Conservation (phyloP, 2,113 vertebrate species). For the Motacilla alba region DNA sequence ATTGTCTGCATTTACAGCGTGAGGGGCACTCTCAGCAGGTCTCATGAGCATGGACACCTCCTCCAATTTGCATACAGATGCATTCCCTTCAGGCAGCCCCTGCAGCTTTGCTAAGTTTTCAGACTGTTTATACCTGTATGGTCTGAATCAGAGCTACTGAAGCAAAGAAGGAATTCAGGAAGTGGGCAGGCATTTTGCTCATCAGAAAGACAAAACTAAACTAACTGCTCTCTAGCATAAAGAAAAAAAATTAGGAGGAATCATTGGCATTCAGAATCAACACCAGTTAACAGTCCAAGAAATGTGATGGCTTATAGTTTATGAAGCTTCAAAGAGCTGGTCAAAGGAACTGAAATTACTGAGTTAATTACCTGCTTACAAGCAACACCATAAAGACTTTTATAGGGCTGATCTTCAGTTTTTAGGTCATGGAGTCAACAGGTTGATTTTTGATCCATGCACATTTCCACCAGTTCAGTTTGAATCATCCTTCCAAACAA, state of each 20-base stretch:
- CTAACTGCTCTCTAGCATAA: neutral
- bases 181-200: neutral
- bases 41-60: accelerated
- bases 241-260: neutral
- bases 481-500: neutral
- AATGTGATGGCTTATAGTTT: neutral
- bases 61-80: neutral
- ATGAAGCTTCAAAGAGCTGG: neutral
- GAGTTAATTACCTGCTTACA: neutral
- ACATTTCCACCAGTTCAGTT: neutral
- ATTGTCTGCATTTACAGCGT: neutral
- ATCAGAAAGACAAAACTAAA: neutral
- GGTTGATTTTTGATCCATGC: neutral
- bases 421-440: neutral
- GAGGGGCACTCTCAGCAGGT: neutral
- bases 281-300: neutral
- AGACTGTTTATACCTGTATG: neutral
- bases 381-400: neutral
- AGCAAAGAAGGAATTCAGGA: neutral
- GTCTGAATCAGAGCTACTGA: neutral
- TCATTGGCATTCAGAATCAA: neutral
- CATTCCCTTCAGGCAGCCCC: neutral
- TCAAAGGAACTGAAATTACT: neutral
- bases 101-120: neutral
- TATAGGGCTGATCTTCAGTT: neutral